Percentiles rank a stretch among this genome's conserved stretches.
These are phyloP conservation scores for Orchestes rusci DNA, from an alignment of 2,888 invertebrate genomes.

Conservation along the genomic window DNA sequence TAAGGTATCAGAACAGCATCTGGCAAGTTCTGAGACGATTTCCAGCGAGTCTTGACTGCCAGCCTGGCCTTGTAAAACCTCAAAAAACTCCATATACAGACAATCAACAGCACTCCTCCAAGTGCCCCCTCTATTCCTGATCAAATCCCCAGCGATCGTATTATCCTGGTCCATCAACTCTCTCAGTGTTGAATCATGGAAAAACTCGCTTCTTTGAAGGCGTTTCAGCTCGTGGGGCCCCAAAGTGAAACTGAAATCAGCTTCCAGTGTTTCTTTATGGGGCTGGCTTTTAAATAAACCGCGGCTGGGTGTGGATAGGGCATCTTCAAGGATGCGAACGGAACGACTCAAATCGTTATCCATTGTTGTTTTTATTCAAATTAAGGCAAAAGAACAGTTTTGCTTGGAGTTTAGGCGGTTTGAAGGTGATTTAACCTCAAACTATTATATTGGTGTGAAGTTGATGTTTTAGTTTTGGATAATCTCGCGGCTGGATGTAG, in stretches of 20 bases:
- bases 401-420: no score
- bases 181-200: slow-evolving; percentile 26
- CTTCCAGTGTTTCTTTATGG: not conserved
- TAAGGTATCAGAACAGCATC: slow-evolving; percentile 41
- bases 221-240: slow-evolving; percentile 30
- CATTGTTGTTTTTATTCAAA: no score
- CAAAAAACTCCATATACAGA: slow-evolving; percentile 42
- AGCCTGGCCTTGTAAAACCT: slow-evolving; percentile 38
- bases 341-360: slow-evolving; percentile 40
- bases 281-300: slow-evolving; percentile 26
- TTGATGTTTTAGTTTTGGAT: no score
- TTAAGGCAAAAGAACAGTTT: no score
- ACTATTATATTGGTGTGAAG: no score
- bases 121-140: slow-evolving; percentile 33
- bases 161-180: slow-evolving; percentile 28
- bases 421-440: no score
- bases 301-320: slow-evolving; percentile 33
- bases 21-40: slow-evolving; percentile 38
- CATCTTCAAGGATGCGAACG: slow-evolving; percentile 39
- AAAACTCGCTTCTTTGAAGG: slow-evolving; percentile 15
- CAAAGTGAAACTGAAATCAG: slow-evolving; percentile 31
- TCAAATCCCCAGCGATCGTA: slow-evolving; percentile 36
- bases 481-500: no score
- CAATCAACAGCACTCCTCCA: slow-evolving; percentile 39
- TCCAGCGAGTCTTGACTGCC: slow-evolving; percentile 38